Conservation (phyloP, 2,113 vertebrate species). For the Bothrops jararaca region DNA sequence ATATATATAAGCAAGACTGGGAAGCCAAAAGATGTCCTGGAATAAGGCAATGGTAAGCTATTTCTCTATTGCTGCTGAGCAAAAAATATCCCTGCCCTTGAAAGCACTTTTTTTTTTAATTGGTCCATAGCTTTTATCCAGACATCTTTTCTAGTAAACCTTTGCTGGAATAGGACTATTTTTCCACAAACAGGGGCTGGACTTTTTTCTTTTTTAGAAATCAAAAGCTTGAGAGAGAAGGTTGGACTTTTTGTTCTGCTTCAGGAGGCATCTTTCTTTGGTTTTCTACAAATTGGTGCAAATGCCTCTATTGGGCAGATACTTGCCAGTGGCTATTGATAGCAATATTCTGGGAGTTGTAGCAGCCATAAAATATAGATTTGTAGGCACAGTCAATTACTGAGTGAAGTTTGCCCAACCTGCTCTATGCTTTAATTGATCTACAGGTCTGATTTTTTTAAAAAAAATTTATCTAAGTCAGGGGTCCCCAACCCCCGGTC, state of each 20-base stretch:
- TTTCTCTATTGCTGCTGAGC: background rate
- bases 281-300: background rate
- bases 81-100: background rate
- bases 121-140: background rate
- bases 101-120: background rate
- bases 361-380: background rate
- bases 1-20: background rate
- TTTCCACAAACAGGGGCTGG: background rate
- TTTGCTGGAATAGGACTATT: background rate
- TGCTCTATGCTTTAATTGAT: constrained; percentile 16
- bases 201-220: background rate
- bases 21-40: background rate
- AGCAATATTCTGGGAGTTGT: background rate
- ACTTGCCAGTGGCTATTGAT: background rate
- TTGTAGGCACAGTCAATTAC: background rate
- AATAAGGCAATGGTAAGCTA: background rate
- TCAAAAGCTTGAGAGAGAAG: background rate
- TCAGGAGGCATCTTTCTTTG: background rate
- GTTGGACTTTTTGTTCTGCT: background rate
- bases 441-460: constrained; percentile 11
- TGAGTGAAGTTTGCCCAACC: background rate
- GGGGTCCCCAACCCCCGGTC: too few relatives aligned
- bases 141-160: background rate
- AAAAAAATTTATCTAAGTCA: background rate
- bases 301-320: background rate